These are phyloP conservation scores for Peromyscus californicus DNA, from an alignment of 2,113 vertebrate species.

Conservation along the genomic window DNA sequence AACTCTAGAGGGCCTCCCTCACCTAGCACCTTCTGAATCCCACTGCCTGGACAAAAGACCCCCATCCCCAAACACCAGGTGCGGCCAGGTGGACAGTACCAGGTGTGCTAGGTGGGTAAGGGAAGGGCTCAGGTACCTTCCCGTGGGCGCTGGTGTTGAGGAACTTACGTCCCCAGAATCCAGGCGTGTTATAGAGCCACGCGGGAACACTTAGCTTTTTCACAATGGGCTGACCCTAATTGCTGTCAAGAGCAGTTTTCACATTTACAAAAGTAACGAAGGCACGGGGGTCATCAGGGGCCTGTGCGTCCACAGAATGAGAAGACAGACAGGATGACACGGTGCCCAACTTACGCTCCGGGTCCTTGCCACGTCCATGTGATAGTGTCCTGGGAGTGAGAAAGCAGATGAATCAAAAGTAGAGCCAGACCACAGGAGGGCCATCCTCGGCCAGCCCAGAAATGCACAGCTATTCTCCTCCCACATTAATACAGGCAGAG, in stretches of 20 bases:
- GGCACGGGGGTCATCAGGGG: not conserved
- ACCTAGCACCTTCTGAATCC: not conserved
- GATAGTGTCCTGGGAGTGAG: constrained; percentile 92
- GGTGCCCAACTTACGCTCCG: constrained; percentile 92
- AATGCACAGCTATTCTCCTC: not conserved
- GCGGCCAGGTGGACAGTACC: not conserved
- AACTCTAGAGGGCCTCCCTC: not conserved
- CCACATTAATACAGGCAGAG: not conserved
- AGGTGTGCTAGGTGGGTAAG: rapidly evolving
- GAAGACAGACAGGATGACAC: not conserved
- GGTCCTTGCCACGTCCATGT: constrained; percentile 99
- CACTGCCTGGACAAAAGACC: not conserved
- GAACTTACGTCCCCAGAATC: rapidly evolving
- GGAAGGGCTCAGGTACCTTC: not conserved
- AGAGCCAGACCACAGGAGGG: not conserved
- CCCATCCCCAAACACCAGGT: not conserved
- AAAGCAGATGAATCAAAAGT: not conserved
- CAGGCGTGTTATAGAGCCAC: not conserved
- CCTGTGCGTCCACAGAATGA: not conserved
- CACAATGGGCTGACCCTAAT: rapidly evolving
- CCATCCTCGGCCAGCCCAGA: too few species aligned
- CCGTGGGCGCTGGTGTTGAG: rapidly evolving
- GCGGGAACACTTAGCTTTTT: rapidly evolving
- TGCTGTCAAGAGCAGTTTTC: rapidly evolving
- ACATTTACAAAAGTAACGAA: not conserved